A percentile compares a stretch with the other conserved stretches of the same genome.
Evolutionary conservation across 2,797 vertebrate genomes (phyloP).

Genomic region (Phrynocephalus guinanensis): DNA sequence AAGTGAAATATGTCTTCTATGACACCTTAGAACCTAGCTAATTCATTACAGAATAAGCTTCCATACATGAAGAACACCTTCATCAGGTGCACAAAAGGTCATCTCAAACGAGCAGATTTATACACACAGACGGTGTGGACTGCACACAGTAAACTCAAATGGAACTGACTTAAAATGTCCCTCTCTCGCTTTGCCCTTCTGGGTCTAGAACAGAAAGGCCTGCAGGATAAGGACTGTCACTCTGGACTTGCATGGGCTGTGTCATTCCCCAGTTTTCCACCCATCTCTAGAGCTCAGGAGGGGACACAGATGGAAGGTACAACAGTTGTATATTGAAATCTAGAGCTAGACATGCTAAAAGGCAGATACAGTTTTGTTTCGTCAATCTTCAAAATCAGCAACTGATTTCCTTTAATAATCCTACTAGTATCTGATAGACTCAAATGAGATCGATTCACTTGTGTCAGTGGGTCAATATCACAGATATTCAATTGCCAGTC

Average conservation of each 20-base stretch:
- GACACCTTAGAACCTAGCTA: background rate
- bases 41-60: background rate
- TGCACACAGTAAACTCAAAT: background rate
- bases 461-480: background rate
- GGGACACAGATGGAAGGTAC: too few species aligned
- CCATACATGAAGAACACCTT: background rate
- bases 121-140: background rate
- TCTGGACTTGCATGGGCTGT: background rate
- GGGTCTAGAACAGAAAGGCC: background rate
- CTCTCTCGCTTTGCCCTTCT: background rate
- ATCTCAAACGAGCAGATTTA: background rate
- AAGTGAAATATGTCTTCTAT: background rate
- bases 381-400: background rate
- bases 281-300: background rate
- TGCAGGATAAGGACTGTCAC: background rate
- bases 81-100: background rate
- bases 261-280: background rate
- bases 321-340: background rate
- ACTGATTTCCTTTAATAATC: background rate
- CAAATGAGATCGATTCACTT: background rate
- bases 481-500: background rate
- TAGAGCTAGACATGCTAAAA: background rate
- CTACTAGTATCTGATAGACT: background rate
- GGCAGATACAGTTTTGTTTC: background rate
- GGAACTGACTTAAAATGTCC: background rate